Evolutionary conservation across 1,140 invertebrate genomes (phyloP).

Genomic region (Drosophila ogumai): DNA sequence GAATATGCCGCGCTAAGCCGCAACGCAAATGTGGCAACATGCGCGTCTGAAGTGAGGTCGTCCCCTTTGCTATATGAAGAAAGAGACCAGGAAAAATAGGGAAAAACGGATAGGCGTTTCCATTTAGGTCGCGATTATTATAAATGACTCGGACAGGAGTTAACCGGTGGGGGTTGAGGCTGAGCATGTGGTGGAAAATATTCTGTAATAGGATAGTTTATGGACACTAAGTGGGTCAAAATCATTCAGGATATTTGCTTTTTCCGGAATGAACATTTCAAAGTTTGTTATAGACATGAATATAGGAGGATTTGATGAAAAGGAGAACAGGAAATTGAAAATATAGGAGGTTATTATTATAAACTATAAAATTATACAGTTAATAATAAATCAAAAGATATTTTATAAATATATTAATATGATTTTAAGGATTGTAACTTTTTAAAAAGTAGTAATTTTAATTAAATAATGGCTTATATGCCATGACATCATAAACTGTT

Average conservation of each 20-base stretch:
- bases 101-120: conserved; percentile 32
- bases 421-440: no score
- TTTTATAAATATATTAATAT: no score
- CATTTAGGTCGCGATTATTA: conserved; percentile 37
- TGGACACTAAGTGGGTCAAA: conserved; percentile 69
- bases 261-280: conserved; percentile 1
- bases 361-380: not conserved
- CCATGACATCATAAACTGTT: no score
- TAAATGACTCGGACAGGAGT: conserved; percentile 38
- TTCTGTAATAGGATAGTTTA: conserved; percentile 68
- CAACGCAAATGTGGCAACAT: conserved; percentile 84
- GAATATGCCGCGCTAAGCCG: conserved; percentile 79
- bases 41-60: conserved; percentile 76
- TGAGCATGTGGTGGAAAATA: conserved; percentile 16
- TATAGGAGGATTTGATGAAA: not conserved
- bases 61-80: conserved; percentile 7
- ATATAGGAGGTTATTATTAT: no score
- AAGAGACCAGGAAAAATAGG: conserved; percentile 3
- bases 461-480: no score
- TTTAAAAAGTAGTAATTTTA: no score
- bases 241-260: conserved; percentile 43
- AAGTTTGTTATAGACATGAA: conserved; percentile 1
- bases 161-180: conserved; percentile 9
- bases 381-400: no score
- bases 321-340: no score